A percentile compares a stretch with the other conserved stretches of the same genome.
phyloP scores from a whole-genome alignment of 2,113 vertebrate genomes.

The Meleagris gallopavo region DNA sequence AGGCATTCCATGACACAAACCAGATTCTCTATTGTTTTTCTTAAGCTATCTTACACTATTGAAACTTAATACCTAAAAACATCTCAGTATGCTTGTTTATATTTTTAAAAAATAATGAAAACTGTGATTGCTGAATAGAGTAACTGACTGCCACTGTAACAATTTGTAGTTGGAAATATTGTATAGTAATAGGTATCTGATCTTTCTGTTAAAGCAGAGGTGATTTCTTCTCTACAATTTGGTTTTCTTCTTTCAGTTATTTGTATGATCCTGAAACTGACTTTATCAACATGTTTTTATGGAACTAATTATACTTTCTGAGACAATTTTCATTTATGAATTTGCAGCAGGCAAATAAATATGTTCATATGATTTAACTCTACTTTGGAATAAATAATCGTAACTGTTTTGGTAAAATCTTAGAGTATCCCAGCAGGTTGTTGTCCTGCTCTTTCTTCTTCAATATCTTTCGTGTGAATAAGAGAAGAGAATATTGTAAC shows the following conservation, averaged over 20 bases:
- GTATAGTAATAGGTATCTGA: background rate
- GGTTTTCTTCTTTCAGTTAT: background rate
- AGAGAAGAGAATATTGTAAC: background rate
- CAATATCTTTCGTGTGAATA: background rate
- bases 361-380: background rate
- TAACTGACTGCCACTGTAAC: background rate
- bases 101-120: background rate
- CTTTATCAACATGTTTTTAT: background rate
- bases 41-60: background rate
- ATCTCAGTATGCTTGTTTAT: rapidly evolving
- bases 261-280: background rate
- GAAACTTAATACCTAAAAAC: background rate
- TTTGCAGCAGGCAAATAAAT: conserved; percentile 33
- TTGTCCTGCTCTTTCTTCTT: background rate
- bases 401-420: background rate
- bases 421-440: background rate
- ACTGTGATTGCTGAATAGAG: background rate
- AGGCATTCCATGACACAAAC: background rate
- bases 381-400: background rate
- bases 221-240: background rate
- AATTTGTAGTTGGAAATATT: background rate
- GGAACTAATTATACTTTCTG: conserved; percentile 25
- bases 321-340: conserved; percentile 2
- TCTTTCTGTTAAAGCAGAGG: background rate
- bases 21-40: background rate